Evolutionary conservation across 2,797 vertebrate genomes (phyloP).

Genomic region (Diglossa cyanea): DNA sequence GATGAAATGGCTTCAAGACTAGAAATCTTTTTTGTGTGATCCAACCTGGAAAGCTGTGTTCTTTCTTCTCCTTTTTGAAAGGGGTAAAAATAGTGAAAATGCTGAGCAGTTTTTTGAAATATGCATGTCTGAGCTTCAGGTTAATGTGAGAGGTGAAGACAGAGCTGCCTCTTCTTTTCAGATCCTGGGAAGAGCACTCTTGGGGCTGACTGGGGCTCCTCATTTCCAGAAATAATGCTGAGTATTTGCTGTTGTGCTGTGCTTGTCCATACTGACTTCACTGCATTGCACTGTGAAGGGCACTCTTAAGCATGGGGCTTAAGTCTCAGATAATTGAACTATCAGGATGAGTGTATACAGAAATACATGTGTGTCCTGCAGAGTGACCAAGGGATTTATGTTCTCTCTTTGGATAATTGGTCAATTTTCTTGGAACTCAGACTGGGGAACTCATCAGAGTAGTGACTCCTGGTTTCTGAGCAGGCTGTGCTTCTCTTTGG

Average conservation of each 20-base stretch:
- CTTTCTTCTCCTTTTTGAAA: neutral
- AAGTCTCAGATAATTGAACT: neutral
- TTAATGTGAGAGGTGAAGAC: neutral
- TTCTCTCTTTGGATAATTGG: neutral
- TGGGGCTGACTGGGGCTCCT: neutral
- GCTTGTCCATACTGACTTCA: neutral
- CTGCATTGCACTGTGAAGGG: neutral
- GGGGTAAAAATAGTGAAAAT: neutral
- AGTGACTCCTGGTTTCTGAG: neutral
- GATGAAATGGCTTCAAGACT: conserved; percentile 1
- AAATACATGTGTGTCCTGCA: neutral
- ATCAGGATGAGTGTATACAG: neutral
- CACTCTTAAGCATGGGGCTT: neutral
- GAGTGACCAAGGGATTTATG: neutral
- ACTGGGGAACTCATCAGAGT: neutral
- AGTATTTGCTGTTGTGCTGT: neutral
- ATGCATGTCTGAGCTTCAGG: neutral
- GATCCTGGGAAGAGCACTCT: neutral
- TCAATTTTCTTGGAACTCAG: neutral
- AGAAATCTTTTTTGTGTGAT: neutral
- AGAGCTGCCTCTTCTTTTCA: neutral
- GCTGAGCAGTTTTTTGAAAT: neutral
- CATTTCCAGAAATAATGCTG: neutral
- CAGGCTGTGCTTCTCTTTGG: neutral
- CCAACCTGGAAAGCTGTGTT: neutral